Percentiles rank a stretch among this genome's conserved stretches.
Evolutionary conservation across 2,888 invertebrate genomes (phyloP).

Genomic region (Troglohyphantes excavatus): DNA sequence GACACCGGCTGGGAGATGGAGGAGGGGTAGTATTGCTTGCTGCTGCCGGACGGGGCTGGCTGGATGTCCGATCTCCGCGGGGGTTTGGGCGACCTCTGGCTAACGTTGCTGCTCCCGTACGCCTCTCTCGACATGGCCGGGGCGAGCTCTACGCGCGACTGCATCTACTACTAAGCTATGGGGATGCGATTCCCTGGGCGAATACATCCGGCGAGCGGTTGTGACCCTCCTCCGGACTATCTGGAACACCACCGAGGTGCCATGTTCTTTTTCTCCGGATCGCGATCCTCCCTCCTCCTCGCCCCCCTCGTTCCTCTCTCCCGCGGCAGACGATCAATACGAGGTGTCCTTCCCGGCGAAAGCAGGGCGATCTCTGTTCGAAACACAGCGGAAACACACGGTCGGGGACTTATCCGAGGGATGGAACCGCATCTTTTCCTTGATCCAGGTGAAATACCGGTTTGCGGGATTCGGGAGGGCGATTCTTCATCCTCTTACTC

Average conservation of each 20-base stretch:
- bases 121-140: constrained; percentile 76
- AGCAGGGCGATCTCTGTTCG: background rate
- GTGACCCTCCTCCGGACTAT: background rate
- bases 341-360: background rate
- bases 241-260: constrained; percentile 35
- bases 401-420: background rate
- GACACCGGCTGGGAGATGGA: constrained; percentile 80
- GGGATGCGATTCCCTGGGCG: constrained; percentile 33
- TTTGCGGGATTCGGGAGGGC: constrained; percentile 1
- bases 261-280: constrained; percentile 42
- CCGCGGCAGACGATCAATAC: constrained; percentile 58
- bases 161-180: constrained; percentile 77
- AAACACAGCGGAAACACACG: background rate
- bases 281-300: constrained; percentile 7
- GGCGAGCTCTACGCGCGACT: constrained; percentile 65
- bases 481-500: background rate
- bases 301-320: constrained; percentile 12
- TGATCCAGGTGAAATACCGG: constrained; percentile 36
- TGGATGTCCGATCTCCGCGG: constrained; percentile 51
- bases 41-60: constrained; percentile 34
- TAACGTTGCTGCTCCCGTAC: constrained; percentile 74
- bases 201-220: constrained; percentile 51
- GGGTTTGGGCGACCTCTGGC: constrained; percentile 76
- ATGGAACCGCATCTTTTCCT: constrained; percentile 14
- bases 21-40: constrained; percentile 68